These are phyloP conservation scores for Drosophila pectinifera DNA, from an alignment of 1,140 invertebrate genomes.

Conservation along the genomic window DNA sequence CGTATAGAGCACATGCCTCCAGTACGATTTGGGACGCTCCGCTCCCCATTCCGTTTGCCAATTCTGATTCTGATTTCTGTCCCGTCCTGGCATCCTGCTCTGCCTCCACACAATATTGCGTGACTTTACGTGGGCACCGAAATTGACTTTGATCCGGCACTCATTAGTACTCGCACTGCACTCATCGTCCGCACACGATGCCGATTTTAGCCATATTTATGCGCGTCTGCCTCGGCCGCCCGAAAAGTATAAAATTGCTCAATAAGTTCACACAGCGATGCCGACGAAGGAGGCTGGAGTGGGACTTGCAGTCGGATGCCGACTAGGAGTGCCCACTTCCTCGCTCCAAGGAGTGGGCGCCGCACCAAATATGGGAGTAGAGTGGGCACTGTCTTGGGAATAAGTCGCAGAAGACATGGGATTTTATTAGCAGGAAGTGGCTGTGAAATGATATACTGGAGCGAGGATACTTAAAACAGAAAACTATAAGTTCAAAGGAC, in stretches of 20 bases:
- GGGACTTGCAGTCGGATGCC: conserved; percentile 44
- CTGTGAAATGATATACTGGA: background rate
- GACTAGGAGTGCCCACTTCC: conserved; percentile 66
- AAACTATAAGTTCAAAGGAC: background rate
- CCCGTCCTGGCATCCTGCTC: conserved; percentile 33
- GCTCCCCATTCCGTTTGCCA: conserved; percentile 4
- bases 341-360: conserved; percentile 49
- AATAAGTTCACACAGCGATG: conserved; percentile 48
- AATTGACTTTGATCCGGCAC: conserved; percentile 73
- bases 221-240: conserved; percentile 9
- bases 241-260: conserved; percentile 62
- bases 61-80: conserved; percentile 21
- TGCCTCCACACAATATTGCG: conserved; percentile 59
- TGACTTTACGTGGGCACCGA: conserved; percentile 63
- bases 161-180: conserved; percentile 76
- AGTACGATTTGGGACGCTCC: conserved; percentile 22
- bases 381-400: conserved; percentile 25
- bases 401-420: background rate
- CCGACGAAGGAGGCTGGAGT: conserved; percentile 30
- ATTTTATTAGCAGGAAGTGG: conserved; percentile 3
- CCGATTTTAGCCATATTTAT: conserved; percentile 21
- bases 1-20: background rate
- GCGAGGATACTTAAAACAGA: background rate
- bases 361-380: conserved; percentile 6
- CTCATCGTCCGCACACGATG: conserved; percentile 37